Evolutionary conservation across 1,140 invertebrate genomes (phyloP), one percentile per base, ranked within the genome.

Genomic region (Pollicipes pollicipes): DNA sequence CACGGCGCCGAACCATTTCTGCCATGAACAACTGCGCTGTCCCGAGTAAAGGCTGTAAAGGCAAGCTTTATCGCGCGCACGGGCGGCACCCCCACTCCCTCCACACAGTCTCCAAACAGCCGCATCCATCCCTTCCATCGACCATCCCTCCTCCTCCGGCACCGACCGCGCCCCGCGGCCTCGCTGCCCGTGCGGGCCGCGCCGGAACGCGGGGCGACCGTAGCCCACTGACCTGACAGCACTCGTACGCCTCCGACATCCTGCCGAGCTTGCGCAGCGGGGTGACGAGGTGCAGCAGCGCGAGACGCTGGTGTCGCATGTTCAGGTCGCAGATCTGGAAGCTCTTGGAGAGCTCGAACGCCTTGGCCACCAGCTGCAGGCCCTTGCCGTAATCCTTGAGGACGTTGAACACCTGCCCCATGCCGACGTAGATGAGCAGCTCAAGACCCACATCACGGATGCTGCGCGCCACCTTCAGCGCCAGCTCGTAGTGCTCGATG

Each of bases 201-300:
- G n/a, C n/a, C n/a, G n/a, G n/a, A n/a, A n/a, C n/a, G n/a, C n/a
- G n/a, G n/a, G n/a, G n/a, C n/a, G n/a, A n/a, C 2, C 28, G 6
- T 13, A n/a, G 69, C 21, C 21, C 30, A 70, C 77, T 80, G 83
- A 92, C 90, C 81, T 88, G 88, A 78, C 90, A 92, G 77, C 91
- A 92, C 78, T 93, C 90, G 74, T 90, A 87, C 0, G 90, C 90
- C 77, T 93, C 90, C 0, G 88, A 88, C 0, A 91, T 82, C 75
- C 91, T 88, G n/a, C 90, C 90, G 67, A 91, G 86, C 75, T 91
- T 90, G 16, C 90, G 79, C 24, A 92, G 80, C 0, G 90, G 88
- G 1, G 88, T 85, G 0, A 90, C 90, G 87, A 93, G 90, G 76
- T 90, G 88, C 30, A 92, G 80, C 8, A 91, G 78, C 0, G 90